Base-by-base conservation (phyloP, 2,797 vertebrate species). In the Propithecus perrieri region DNA sequence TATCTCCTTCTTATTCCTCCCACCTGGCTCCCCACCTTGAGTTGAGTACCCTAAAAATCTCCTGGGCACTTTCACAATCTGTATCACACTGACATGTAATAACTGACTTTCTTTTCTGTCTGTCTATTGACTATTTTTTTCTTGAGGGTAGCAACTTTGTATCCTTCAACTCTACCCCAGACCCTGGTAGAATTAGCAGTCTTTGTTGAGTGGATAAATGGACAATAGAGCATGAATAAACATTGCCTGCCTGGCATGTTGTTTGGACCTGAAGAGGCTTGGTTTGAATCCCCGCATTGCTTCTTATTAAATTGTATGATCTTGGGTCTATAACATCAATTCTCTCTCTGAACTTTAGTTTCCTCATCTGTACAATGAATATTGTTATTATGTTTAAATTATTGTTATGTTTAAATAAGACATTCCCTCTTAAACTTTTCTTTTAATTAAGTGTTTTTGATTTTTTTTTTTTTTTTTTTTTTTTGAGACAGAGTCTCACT, bases 291-390 rank as follows among this genome's bases (percentile, higher is more conserved):
- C 41, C 33, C 85, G 48, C 12, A 46, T 85, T 88, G 55, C 74
- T 85, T 61, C 48, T 84, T 89, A 55, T 17, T 79, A 79, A 79
- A 92, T 38, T 41, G 2, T 93, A 30, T 69, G 33, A 57, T 69
- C 41, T 63, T 81, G 24, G 28, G 24, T 93, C 22, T 33, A 2
- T 75, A 65, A 55, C 53, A 86, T 35, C 72, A 71, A 61, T 91
- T 88, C 24, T 9, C 30, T 88, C 24, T 9, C 30, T 26, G 55
- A 48, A 63, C 26, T 88, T 89, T 86, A 61, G 50, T 86, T 89
- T 93, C 48, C 55, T 93, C 17, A 22, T 85, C 35, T 95, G 28
- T 95, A 85, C 87, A 81, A 80, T 72, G 57, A 93, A 13, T 78
- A 69, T 92, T 81, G 8, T 91, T 85, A 57, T 33, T 94, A 20